Conservation (phyloP, 1,140 invertebrate genomes). For the Gryllus bimaculatus region DNA sequence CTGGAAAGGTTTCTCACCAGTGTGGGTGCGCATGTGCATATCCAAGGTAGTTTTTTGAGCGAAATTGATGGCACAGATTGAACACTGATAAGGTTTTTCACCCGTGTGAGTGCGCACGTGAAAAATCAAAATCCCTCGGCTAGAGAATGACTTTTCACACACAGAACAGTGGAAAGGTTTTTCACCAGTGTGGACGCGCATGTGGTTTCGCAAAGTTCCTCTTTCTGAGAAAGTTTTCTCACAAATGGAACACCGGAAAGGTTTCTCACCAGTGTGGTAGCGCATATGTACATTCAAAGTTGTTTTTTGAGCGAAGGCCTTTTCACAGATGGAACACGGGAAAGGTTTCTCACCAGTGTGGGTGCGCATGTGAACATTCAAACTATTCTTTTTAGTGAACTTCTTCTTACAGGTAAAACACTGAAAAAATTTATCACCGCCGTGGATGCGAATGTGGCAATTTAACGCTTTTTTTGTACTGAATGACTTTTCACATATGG, state of each 20-base stretch:
- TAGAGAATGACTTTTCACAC: not conserved
- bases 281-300: not conserved
- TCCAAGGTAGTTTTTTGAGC: not conserved
- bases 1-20: constrained; percentile 11
- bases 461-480: too few species aligned
- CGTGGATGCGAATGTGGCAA: too few species aligned
- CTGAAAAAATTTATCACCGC: too few species aligned
- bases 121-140: not conserved
- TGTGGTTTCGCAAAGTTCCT: not conserved
- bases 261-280: not conserved
- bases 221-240: not conserved
- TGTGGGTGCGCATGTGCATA: constrained; percentile 8
- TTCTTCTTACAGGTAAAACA: too few species aligned
- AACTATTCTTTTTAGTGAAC: too few species aligned
- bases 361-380: too few species aligned
- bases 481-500: too few species aligned
- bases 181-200: not conserved
- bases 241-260: not conserved
- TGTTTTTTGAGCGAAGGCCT: not conserved
- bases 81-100: constrained; percentile 12
- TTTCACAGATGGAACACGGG: not conserved
- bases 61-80: not conserved
- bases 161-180: not conserved
- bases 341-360: not conserved
- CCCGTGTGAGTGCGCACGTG: not conserved